A percentile compares a stretch with the other conserved stretches of the same genome.
These are phyloP conservation scores for Ericerus pela DNA, from an alignment of 1,140 invertebrate species.

Conservation along the genomic window DNA sequence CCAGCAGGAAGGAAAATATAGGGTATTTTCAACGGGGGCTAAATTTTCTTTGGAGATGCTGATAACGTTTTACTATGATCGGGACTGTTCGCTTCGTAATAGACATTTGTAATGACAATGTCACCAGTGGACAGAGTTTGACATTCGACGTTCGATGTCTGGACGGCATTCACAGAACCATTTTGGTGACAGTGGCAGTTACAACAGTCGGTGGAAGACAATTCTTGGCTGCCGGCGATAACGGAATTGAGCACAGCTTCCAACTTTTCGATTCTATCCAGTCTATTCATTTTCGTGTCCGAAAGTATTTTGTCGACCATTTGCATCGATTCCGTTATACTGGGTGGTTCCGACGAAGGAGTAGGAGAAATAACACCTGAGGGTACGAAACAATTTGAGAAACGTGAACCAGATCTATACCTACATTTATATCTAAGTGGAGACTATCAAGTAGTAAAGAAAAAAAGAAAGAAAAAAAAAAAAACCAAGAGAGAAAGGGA, in stretches of 20 bases:
- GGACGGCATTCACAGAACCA: neutral
- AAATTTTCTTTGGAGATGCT: neutral
- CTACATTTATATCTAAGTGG: no score
- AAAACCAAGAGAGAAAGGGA: no score
- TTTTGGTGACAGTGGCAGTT: neutral
- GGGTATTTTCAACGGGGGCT: no score
- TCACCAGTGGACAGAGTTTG: conserved; percentile 83
- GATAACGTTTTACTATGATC: conserved; percentile 18
- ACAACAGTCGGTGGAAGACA: neutral
- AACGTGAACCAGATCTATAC: no score
- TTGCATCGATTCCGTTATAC: conserved; percentile 79
- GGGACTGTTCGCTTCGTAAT: conserved; percentile 47
- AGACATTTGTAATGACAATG: conserved; percentile 81
- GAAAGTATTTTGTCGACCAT: conserved; percentile 71
- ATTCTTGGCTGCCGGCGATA: neutral
- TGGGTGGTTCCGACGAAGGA: conserved; percentile 51
- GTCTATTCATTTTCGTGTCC: conserved; percentile 63
- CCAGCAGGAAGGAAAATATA: no score
- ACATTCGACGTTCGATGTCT: conserved; percentile 38
- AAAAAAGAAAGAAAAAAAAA: neutral
- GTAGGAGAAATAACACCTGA: neutral
- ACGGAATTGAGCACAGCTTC: conserved; percentile 53
- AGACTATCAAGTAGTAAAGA: no score
- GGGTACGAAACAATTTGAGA: no score
- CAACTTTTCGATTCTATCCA: conserved; percentile 72